Percentiles rank a stretch among this genome's conserved stretches.
Evolutionary conservation across 2,888 invertebrate genomes (phyloP).

Genomic region (Portevinia maculata): DNA sequence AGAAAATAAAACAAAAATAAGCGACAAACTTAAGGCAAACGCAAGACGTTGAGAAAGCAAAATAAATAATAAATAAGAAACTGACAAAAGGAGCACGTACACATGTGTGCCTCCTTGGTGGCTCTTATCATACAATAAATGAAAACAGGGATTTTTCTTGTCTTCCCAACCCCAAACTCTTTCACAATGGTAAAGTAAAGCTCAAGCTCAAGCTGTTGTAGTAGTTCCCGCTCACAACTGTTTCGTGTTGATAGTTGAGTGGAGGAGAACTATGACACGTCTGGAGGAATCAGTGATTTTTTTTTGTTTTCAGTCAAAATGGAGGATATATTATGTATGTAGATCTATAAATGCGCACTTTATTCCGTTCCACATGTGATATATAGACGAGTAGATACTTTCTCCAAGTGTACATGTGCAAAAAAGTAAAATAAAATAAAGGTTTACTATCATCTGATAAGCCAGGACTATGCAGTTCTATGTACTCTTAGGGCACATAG

Average conservation of each 20-base stretch:
- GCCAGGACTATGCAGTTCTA: neutral
- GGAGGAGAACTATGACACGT: conserved; percentile 16
- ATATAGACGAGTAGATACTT: neutral
- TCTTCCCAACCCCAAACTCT: too few species aligned
- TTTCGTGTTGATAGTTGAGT: conserved; percentile 36
- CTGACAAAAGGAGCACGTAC: conserved; percentile 15
- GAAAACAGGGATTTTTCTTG: conserved; percentile 27
- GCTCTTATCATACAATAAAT: conserved; percentile 35
- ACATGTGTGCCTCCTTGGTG: conserved; percentile 21
- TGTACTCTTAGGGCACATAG: conserved; percentile 8
- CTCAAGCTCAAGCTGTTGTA: conserved; percentile 19
- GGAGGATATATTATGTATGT: neutral
- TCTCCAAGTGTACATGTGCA: conserved; percentile 10
- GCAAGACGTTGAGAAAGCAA: conserved; percentile 53
- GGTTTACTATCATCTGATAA: conserved; percentile 7
- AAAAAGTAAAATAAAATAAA: neutral
- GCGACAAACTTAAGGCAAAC: conserved; percentile 37
- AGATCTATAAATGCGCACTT: conserved; percentile 14
- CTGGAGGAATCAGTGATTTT: conserved; percentile 1
- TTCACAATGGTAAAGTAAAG: too few species aligned
- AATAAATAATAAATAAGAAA: conserved; percentile 56
- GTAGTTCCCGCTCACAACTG: conserved; percentile 24
- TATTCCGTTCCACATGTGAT: conserved; percentile 22
- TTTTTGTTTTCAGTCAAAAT: neutral
- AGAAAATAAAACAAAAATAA: neutral